Percentiles rank a stretch among this genome's conserved stretches.
These are phyloP conservation scores for Onychostruthus taczanowskii DNA, from an alignment of 2,113 vertebrate genomes.

Conservation along the genomic window DNA sequence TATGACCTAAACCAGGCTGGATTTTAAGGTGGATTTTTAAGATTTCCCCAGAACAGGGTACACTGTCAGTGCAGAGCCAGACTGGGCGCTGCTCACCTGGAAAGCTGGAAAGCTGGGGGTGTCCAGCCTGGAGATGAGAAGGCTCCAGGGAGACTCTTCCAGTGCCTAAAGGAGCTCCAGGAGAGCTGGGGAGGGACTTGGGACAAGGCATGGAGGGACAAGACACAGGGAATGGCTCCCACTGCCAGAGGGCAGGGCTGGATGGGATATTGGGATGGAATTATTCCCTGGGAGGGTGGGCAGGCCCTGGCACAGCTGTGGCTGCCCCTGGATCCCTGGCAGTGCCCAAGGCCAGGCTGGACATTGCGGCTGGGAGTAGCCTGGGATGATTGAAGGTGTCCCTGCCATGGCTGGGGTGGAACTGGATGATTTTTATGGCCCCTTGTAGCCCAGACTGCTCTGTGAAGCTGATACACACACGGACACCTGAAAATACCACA, in stretches of 20 bases:
- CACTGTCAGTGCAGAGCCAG: neutral
- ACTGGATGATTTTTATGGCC: accelerated
- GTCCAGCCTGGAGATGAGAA: neutral
- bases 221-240: neutral
- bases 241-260: accelerated
- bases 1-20: neutral
- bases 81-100: neutral
- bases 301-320: neutral
- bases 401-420: neutral
- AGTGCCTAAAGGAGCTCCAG: neutral
- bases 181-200: neutral
- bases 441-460: neutral
- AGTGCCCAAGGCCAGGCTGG: neutral
- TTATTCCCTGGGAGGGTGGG: accelerated
- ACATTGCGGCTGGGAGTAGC: accelerated
- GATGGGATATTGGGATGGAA: neutral
- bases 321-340: neutral
- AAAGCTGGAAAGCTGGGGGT: neutral
- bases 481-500: neutral
- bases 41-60: neutral
- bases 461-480: accelerated
- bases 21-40: neutral
- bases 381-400: neutral
- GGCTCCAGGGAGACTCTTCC: neutral
- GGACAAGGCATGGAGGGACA: neutral